Evolutionary conservation across 1,140 invertebrate genomes (phyloP), one percentile per base, ranked within the genome.

Genomic region (Trigoniulus corallinus): DNA sequence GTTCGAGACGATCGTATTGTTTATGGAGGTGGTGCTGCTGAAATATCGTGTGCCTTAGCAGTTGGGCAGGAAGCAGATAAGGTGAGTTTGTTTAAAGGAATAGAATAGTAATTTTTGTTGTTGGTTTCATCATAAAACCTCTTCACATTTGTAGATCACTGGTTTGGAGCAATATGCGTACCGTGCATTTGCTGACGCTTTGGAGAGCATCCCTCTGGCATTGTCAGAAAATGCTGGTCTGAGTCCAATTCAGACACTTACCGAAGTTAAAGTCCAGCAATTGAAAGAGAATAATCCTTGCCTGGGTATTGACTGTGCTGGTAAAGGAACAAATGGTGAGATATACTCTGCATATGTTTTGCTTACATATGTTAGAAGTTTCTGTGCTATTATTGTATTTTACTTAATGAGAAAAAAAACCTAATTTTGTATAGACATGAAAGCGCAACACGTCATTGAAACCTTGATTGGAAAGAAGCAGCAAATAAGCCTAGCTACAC

Each of bases 151-250:
- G 40, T 54, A 80, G 72, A 79, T 97, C 51, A 82, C 87, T 0
- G 85, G 91, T 0, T 66, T 98, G 44, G 93, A 98, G 67, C 95
- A 98, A 67, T 98, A 98, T 71, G 88, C 95, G 1, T 98, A 89
- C 75, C 74, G 93, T 54, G 84, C 84, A 1, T 99, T 97, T 64
- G 79, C 91, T 22, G 92, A 98, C 67, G 94, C 95, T 1, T 71
- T 98, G 18, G 96, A 99, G 68, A 78, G 78, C 42, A 84, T 97
- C 61, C 95, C 96, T 2, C 69, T 98, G 59, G 92, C 95, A 0
- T 71, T 99, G 26, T 92, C 96, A 13, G 95, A 98, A 68, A 99
- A 99, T 68, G 84, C 87, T 60, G 96, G 96, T 39, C 70, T 95
- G 2, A 80, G 87, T 25, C 82, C 94, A 0, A 93, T 98, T 53